Base-by-base conservation (phyloP, 2,797 vertebrate genomes). In the Gymnoscopelus braueri region DNA sequence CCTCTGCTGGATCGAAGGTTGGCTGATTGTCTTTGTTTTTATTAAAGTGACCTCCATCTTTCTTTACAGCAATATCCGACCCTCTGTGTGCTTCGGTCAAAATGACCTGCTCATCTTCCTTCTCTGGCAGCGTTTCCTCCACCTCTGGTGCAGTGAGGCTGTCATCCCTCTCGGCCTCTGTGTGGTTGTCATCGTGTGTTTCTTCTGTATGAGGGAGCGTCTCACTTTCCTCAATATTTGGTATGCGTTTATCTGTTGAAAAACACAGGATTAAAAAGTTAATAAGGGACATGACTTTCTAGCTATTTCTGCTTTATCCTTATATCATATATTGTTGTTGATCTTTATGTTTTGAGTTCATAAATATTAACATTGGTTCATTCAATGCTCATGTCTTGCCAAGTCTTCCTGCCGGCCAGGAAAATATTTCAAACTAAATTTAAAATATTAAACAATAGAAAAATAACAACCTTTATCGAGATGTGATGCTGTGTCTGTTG, bases 1-100 rank as follows among this genome's bases (percentile, higher is more conserved):
- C 88, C 1, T 93, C 87, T 9, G 82, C 58, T 14, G 77, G 59
- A 10, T 86, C 75, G 12, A 93, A 87, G 54, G 58, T 81, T 0
- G 68, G 85, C 48, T 82, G 90, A 79, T 87, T 80, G 69, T 94
- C 92, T 85, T 94, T 81, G 70, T 94, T 94, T 80, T 81, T 87
- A 72, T 92, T 93, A 44, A 93, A 92, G 74, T 91, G 91, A 15
- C 91, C 90, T 0, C 78, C 73, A 39, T 93, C 92, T 54, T 93
- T 89, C 48, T 89, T 85, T 49, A 91, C 67, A 1, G 73, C 85
- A 24, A 89, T 47, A 4, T 94, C 89, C 8, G 85, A 59, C 65
- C 55, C 64, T 0, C 60, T 32, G 26, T 71, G 70, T 1, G 69
- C 49, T 35, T 86, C 72, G 2, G 82, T 81, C 59, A 79, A 13